Conservation (phyloP, 1,140 invertebrate genomes). For the Ruditapes philippinarum region DNA sequence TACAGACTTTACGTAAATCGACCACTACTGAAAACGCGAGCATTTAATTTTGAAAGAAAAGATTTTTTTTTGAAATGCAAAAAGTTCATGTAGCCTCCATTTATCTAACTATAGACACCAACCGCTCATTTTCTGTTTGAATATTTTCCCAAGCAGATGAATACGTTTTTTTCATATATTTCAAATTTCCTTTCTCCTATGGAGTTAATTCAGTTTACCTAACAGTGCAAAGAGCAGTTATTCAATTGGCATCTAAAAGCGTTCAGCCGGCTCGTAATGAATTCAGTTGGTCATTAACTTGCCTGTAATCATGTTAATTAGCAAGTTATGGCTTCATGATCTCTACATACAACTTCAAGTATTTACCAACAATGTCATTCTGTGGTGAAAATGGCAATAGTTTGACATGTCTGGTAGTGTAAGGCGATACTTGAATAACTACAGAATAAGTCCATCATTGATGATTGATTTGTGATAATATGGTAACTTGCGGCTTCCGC, state of each 20-base stretch:
- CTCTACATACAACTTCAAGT: neutral
- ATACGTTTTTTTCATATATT: no score
- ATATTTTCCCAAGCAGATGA: no score
- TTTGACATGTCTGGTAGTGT: neutral
- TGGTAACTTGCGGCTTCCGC: neutral
- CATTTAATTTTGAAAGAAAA: no score
- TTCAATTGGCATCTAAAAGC: neutral
- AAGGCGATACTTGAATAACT: neutral
- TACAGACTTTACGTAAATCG: no score
- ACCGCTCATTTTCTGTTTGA: no score
- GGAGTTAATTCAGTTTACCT: no score
- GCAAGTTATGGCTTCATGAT: neutral
- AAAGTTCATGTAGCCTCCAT: no score
- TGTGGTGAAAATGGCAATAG: neutral
- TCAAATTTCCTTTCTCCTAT: no score
- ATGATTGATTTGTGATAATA: conserved; percentile 11
- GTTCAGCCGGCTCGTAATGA: neutral
- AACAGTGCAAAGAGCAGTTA: no score
- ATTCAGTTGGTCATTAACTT: neutral
- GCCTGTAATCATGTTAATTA: neutral
- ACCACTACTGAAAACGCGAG: no score
- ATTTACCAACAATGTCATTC: neutral
- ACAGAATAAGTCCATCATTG: neutral
- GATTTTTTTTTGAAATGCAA: no score
- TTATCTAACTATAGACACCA: no score